Evolutionary conservation across 2,888 invertebrate genomes (phyloP).

Genomic region (Meta bourneti): DNA sequence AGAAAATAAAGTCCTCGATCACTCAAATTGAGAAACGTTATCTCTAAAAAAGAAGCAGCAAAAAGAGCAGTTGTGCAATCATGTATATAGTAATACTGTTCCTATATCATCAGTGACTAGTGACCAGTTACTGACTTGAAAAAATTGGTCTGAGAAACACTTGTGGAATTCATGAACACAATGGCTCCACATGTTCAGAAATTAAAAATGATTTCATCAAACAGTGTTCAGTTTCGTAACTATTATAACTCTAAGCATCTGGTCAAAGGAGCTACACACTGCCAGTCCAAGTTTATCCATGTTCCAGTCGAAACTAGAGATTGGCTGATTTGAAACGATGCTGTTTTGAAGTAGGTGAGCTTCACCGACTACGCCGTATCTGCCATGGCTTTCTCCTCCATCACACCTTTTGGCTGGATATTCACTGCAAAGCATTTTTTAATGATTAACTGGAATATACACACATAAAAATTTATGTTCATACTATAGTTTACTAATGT

Average conservation of each 20-base stretch:
- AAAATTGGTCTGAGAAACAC: constrained; percentile 46
- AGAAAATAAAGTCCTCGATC: no score
- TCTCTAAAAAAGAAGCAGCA: neutral
- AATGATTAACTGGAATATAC: neutral
- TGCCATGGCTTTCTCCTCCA: constrained; percentile 86
- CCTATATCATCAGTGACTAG: constrained; percentile 16
- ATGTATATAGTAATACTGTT: constrained; percentile 8
- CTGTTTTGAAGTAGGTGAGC: constrained; percentile 89
- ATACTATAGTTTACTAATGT: neutral
- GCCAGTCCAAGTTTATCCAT: constrained; percentile 92
- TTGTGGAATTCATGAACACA: neutral
- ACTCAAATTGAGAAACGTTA: no score
- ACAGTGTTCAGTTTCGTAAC: constrained; percentile 89
- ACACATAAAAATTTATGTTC: neutral
- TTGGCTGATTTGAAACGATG: constrained; percentile 91
- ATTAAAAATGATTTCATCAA: constrained; percentile 49
- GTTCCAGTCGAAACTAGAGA: constrained; percentile 95
- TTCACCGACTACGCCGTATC: constrained; percentile 88
- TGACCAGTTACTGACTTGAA: neutral
- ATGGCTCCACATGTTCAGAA: neutral
- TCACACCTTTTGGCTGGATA: constrained; percentile 90
- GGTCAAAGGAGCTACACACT: constrained; percentile 95
- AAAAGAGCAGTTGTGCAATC: neutral
- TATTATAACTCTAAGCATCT: constrained; percentile 91
- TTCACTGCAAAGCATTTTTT: constrained; percentile 82